These are phyloP conservation scores for Minunthozetes semirufus DNA, from an alignment of 2,888 invertebrate species.

Conservation along the genomic window DNA sequence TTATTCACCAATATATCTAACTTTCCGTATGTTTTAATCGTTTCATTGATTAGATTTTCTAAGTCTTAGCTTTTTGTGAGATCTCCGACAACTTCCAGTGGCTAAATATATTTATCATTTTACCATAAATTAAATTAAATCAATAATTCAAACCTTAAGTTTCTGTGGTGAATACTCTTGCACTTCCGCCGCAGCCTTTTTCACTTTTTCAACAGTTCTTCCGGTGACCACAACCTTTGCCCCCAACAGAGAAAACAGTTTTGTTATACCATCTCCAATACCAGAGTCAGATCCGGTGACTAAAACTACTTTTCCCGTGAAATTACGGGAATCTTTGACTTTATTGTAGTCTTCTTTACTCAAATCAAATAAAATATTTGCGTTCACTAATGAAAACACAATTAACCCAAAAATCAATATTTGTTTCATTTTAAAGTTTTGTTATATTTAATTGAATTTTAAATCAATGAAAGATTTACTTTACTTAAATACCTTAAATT, in stretches of 20 bases:
- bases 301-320: constrained; percentile 7
- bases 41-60: constrained; percentile 24
- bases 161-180: constrained; percentile 23
- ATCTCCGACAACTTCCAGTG: constrained; percentile 32
- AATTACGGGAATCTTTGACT: too few relatives aligned
- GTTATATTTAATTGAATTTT: too few relatives aligned
- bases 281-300: constrained; percentile 27
- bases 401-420: too few relatives aligned
- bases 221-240: constrained; percentile 29
- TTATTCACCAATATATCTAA: constrained; percentile 37
- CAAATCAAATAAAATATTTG: too few relatives aligned
- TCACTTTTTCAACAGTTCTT: neutral
- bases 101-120: too few relatives aligned
- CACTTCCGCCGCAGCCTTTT: constrained; percentile 2
- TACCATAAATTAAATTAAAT: too few relatives aligned
- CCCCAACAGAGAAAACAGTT: constrained; percentile 13
- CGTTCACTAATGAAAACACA: neutral
- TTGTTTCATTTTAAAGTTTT: too few relatives aligned
- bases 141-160: constrained; percentile 22
- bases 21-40: constrained; percentile 4
- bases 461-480: too few relatives aligned
- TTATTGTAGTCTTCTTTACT: too few relatives aligned
- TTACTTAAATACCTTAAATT: too few relatives aligned
- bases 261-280: constrained; percentile 31
- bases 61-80: constrained; percentile 18